phyloP scores from a whole-genome alignment of 2,888 invertebrate species.

The Thecocarcelia acutangulata region DNA sequence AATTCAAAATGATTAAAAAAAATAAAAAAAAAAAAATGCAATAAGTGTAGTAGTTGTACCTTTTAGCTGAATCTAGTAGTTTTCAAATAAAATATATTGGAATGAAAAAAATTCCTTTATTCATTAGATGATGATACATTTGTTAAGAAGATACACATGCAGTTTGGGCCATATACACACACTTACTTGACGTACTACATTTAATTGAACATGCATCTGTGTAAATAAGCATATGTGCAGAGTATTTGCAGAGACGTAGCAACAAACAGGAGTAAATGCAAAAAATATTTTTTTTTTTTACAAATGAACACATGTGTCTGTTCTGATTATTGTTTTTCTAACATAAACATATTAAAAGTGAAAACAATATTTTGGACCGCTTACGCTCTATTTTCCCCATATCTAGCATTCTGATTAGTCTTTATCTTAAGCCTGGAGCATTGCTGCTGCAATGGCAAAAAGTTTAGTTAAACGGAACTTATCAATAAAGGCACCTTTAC shows the following conservation, averaged over 20 bases:
- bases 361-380: too few species aligned
- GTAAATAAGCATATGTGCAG: constrained; percentile 36
- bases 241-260: constrained; percentile 7
- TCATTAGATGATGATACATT: constrained; percentile 68
- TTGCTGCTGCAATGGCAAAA: too few species aligned
- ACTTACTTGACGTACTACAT: constrained; percentile 27
- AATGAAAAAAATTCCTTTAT: constrained; percentile 80
- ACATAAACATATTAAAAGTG: too few species aligned
- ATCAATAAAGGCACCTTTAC: too few species aligned
- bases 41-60: constrained; percentile 63
- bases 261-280: neutral
- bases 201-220: constrained; percentile 21
- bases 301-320: too few species aligned
- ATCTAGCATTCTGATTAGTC: too few species aligned
- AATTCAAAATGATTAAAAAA: constrained; percentile 52
- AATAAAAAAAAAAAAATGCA: constrained; percentile 57
- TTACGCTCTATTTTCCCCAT: too few species aligned
- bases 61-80: constrained; percentile 65
- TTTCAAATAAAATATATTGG: constrained; percentile 75
- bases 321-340: too few species aligned
- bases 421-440: too few species aligned
- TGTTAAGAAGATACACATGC: constrained; percentile 48
- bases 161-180: constrained; percentile 44
- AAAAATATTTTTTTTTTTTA: neutral
- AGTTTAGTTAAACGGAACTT: too few species aligned